Evolutionary conservation across 2,888 invertebrate species (phyloP).

Genomic region (Polymixis lichenea): DNA sequence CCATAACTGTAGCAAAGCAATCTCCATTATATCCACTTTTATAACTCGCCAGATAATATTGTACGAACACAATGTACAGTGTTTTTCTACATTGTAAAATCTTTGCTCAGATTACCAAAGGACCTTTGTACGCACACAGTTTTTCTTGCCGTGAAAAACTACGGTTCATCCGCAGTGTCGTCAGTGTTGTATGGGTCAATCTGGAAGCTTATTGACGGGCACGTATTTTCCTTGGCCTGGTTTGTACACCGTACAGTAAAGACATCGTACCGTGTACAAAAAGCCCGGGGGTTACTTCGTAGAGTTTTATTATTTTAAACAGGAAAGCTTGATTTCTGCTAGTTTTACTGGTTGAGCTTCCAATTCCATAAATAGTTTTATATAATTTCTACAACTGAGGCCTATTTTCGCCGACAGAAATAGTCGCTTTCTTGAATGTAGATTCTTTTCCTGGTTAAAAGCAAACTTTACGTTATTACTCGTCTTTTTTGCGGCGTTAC

Average conservation of each 20-base stretch:
- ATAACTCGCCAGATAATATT: constrained; percentile 43
- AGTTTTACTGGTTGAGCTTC: neutral
- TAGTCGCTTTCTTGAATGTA: neutral
- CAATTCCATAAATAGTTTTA: neutral
- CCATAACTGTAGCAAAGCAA: constrained; percentile 38
- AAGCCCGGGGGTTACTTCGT: neutral
- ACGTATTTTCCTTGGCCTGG: no score
- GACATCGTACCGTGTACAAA: no score
- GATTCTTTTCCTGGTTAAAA: neutral
- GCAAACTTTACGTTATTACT: neutral
- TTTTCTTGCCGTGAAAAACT: no score
- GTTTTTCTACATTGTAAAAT: constrained; percentile 36
- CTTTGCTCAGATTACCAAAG: constrained; percentile 4
- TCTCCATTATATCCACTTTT: constrained; percentile 52
- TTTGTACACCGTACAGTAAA: no score
- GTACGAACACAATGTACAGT: constrained; percentile 31
- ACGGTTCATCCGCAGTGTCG: no score
- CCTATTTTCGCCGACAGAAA: neutral
- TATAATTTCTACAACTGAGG: neutral
- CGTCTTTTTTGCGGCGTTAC: neutral
- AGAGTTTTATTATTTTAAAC: constrained; percentile 7
- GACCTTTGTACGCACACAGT: no score
- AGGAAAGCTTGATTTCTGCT: neutral
- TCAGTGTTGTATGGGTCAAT: no score
- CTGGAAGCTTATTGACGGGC: no score